Percentiles rank a stretch among this genome's conserved stretches.
Conservation (phyloP, 2,113 vertebrate genomes). For the Nibea albiflora region DNA sequence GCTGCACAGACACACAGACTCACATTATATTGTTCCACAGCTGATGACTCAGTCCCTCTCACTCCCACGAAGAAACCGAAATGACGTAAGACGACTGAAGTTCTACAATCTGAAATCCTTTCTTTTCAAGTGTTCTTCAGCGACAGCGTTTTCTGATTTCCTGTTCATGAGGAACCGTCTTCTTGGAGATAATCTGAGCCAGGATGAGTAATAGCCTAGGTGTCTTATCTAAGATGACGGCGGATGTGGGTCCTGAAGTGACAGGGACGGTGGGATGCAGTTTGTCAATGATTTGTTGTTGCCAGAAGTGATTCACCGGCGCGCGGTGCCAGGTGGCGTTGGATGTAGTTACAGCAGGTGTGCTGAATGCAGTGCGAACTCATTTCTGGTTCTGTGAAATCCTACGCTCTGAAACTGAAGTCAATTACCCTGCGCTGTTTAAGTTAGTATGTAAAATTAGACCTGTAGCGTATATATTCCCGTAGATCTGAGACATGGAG, state of each 20-base stretch:
- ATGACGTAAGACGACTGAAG: neutral
- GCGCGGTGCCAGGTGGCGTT: constrained; percentile 29
- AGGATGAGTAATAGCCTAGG: constrained; percentile 43
- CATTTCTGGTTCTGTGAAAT: constrained; percentile 30
- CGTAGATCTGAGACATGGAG: neutral
- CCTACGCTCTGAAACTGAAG: neutral
- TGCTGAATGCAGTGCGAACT: constrained; percentile 36
- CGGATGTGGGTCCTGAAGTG: constrained; percentile 20
- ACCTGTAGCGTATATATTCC: neutral
- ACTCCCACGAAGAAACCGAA: constrained; percentile 8
- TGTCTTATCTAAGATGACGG: constrained; percentile 34
- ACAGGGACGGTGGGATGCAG: constrained; percentile 33
- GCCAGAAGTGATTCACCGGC: constrained; percentile 55
- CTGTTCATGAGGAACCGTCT: constrained; percentile 13
- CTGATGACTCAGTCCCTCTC: constrained; percentile 28
- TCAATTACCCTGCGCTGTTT: neutral
- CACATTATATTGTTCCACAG: constrained; percentile 17
- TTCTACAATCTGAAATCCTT: neutral
- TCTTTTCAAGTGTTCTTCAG: neutral
- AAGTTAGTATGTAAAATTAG: neutral
- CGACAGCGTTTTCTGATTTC: constrained; percentile 2
- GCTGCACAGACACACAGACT: constrained; percentile 3
- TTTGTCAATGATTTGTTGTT: constrained; percentile 41
- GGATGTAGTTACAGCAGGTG: constrained; percentile 39
- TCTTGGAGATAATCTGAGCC: constrained; percentile 21